Conservation (phyloP, 2,113 vertebrate genomes). For the western clawed frog (Xenopus tropicalis) region DNA sequence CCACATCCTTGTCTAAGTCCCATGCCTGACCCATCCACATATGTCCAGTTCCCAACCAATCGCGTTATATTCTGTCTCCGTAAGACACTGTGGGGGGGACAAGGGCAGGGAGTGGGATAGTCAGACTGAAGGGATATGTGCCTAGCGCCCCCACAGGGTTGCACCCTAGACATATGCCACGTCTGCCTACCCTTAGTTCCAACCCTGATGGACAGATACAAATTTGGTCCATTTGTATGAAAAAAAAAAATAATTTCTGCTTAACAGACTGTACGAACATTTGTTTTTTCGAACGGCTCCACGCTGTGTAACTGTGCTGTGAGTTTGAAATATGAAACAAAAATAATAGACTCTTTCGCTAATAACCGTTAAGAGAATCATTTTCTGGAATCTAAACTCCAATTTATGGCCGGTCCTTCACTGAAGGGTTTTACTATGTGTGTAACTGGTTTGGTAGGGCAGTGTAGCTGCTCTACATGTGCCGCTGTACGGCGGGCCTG, state of each 20-base stretch:
- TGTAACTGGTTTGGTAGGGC: background rate
- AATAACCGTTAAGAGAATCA: slow-evolving; percentile 1
- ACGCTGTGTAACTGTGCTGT: background rate
- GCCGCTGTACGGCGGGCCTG: background rate
- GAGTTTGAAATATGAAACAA: background rate
- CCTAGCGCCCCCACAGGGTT: too few species aligned
- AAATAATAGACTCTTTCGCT: slow-evolving; percentile 1
- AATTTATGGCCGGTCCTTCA: background rate
- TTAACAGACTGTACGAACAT: background rate
- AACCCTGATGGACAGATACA: too few species aligned
- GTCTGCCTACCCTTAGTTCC: too few species aligned
- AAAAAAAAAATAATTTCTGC: background rate
- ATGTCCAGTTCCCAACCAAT: too few species aligned
- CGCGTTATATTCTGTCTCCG: too few species aligned
- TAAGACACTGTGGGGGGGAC: too few species aligned
- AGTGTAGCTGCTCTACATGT: background rate
- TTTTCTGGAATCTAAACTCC: background rate
- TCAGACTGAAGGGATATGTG: too few species aligned
- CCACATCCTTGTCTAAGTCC: too few species aligned
- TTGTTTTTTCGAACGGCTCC: background rate
- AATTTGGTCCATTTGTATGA: background rate
- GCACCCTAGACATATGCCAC: too few species aligned
- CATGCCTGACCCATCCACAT: too few species aligned
- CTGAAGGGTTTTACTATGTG: background rate
- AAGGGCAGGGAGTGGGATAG: too few species aligned